phyloP scores from a whole-genome alignment of 2,888 invertebrate species.

The Anagyrus pseudococci region DNA sequence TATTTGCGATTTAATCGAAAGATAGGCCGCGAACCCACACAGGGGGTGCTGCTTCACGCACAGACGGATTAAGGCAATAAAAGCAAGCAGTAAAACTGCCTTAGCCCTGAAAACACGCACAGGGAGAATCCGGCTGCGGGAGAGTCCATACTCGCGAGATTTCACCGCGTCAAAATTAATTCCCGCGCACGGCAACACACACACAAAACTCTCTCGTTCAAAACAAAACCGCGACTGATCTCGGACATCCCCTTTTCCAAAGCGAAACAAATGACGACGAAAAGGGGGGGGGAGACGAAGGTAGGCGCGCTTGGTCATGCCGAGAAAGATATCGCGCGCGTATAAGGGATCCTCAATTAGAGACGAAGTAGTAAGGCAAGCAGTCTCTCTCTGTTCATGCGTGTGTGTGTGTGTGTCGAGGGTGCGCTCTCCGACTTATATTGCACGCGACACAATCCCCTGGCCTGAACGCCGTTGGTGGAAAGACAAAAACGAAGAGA shows the following conservation, averaged over 20 bases:
- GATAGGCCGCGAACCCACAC: no score
- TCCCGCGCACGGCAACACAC: neutral
- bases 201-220: neutral
- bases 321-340: conserved; percentile 1
- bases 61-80: no score
- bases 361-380: conserved; percentile 1
- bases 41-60: no score
- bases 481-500: conserved; percentile 6
- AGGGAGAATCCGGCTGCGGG: no score
- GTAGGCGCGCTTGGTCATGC: neutral
- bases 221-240: neutral
- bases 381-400: no score
- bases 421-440: neutral
- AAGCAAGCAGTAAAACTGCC: no score
- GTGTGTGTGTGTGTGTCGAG: no score
- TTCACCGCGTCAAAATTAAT: conserved; percentile 12
- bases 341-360: conserved; percentile 23
- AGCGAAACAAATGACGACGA: neutral
- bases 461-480: neutral
- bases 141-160: conserved; percentile 2
- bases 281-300: neutral
- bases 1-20: no score
- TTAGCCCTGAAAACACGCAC: no score
- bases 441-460: conserved; percentile 18
- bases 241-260: neutral